phyloP scores from a whole-genome alignment of 1,140 invertebrate species.

The Microplitis demolitor region DNA sequence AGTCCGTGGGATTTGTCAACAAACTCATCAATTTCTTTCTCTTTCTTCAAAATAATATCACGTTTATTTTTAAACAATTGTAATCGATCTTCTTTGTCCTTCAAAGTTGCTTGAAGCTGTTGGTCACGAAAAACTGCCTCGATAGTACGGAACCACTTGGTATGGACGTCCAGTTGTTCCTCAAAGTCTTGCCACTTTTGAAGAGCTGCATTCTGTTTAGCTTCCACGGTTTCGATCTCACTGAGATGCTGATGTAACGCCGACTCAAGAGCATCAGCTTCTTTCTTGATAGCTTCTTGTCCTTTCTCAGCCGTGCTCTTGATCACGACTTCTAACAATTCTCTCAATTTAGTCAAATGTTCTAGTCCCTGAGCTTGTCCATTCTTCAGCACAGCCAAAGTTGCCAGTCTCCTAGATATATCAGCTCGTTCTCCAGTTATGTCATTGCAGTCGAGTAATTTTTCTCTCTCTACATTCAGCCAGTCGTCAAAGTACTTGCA shows the following conservation, averaged over 20 bases:
- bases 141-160: constrained; percentile 82
- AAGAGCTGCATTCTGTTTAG: constrained; percentile 74
- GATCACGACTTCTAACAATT: constrained; percentile 72
- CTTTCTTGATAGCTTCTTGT: constrained; percentile 73
- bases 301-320: constrained; percentile 83
- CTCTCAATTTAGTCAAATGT: constrained; percentile 72
- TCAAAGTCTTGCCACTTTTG: constrained; percentile 90
- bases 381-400: constrained; percentile 70
- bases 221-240: constrained; percentile 68
- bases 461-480: constrained; percentile 76
- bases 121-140: constrained; percentile 86
- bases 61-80: constrained; percentile 74
- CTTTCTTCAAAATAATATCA: constrained; percentile 76
- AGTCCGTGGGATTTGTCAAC: constrained; percentile 88
- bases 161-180: constrained; percentile 74
- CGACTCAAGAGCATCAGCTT: constrained; percentile 73
- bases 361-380: constrained; percentile 74
- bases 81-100: constrained; percentile 82
- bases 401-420: constrained; percentile 74
- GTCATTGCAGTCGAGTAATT: constrained; percentile 77
- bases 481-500: constrained; percentile 80
- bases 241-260: constrained; percentile 69
- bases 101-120: constrained; percentile 77
- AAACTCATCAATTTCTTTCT: constrained; percentile 85
- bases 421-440: constrained; percentile 81